Evolutionary conservation across 2,888 invertebrate genomes (phyloP).

Genomic region (Pristionchus entomophagus): DNA sequence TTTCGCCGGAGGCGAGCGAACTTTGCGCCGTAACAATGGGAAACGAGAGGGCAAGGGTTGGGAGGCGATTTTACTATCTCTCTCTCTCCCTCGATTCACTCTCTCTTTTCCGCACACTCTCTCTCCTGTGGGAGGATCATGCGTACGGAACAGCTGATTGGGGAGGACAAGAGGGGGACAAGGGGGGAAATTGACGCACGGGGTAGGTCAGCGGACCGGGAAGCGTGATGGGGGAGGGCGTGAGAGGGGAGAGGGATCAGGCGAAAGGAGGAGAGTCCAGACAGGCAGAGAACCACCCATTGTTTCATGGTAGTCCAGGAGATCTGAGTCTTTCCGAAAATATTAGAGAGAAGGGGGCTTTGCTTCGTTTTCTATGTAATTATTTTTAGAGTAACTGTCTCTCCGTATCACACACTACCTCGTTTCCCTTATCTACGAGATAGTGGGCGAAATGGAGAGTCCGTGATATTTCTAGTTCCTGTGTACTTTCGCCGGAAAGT

Average conservation of each 20-base stretch:
- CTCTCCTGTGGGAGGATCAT: no score
- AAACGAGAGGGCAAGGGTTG: background rate
- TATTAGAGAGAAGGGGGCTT: background rate
- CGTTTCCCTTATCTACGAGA: background rate
- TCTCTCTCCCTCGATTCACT: no score
- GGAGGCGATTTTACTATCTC: no score
- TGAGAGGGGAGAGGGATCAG: background rate
- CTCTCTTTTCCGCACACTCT: no score
- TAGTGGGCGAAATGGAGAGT: background rate
- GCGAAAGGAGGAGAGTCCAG: background rate
- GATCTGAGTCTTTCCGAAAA: background rate
- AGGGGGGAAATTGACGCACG: background rate
- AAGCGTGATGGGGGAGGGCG: background rate
- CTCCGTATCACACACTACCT: no score
- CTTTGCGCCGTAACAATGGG: slow-evolving; percentile 7
- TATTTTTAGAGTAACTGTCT: no score
- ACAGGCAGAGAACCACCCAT: background rate
- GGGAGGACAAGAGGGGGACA: background rate
- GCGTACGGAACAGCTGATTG: slow-evolving; percentile 1
- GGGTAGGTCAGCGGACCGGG: background rate
- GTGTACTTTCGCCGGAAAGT: background rate
- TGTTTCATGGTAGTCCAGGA: background rate
- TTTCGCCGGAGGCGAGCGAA: background rate
- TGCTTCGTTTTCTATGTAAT: background rate
- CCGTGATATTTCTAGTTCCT: background rate